Percentiles rank a stretch among this genome's conserved stretches.
These are phyloP conservation scores for Phylloscopus collybita DNA, from an alignment of 2,797 vertebrate genomes.

Conservation along the genomic window DNA sequence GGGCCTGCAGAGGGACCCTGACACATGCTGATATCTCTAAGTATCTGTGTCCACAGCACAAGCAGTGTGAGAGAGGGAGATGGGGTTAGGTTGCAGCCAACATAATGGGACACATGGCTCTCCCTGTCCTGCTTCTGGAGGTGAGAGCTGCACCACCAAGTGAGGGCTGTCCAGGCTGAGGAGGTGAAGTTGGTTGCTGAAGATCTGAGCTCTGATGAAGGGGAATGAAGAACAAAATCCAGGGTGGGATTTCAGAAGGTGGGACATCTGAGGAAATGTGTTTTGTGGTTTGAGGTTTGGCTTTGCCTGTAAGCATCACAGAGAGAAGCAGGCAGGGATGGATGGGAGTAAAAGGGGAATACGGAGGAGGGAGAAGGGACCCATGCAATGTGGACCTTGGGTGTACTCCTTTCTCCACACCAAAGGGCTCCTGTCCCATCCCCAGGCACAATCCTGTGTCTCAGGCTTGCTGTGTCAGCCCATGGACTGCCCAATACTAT, in stretches of 20 bases:
- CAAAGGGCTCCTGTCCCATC: background rate
- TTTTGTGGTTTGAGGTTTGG: background rate
- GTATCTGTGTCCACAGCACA: fast-evolving
- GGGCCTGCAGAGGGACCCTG: background rate
- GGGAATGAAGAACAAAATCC: background rate
- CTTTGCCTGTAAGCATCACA: background rate
- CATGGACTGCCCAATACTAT: background rate
- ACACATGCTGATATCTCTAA: fast-evolving
- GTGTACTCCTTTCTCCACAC: background rate
- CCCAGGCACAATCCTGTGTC: background rate
- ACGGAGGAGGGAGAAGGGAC: background rate
- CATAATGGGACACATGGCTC: fast-evolving
- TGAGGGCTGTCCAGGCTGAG: background rate
- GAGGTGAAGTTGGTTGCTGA: background rate
- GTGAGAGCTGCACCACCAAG: fast-evolving
- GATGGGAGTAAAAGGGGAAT: background rate
- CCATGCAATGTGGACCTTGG: background rate
- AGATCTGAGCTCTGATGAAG: fast-evolving
- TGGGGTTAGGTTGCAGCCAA: background rate
- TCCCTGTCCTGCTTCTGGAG: fast-evolving
- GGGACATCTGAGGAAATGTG: background rate
- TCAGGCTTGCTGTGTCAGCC: background rate
- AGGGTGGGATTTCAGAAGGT: background rate
- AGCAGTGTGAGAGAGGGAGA: fast-evolving
- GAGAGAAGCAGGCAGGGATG: background rate